Conservation (phyloP, 2,888 invertebrate genomes). For the Drosophila histrio region DNA sequence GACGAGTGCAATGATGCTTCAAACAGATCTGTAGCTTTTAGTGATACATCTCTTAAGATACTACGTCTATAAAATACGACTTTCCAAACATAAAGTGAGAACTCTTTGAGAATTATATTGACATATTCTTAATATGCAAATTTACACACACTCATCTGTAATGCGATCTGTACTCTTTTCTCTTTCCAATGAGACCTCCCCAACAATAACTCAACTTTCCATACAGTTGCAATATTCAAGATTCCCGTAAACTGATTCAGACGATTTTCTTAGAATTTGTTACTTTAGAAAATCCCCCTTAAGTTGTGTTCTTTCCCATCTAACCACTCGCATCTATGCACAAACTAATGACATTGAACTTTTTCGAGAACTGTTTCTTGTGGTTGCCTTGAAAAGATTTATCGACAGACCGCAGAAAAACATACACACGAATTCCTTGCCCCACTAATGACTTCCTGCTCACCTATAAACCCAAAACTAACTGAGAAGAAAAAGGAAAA, state of each 20-base stretch:
- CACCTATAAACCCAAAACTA: constrained; percentile 73
- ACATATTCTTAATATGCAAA: background rate
- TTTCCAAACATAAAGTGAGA: too few species aligned
- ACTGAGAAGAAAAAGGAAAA: background rate
- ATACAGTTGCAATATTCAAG: background rate
- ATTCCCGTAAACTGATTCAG: background rate
- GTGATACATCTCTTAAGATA: too few species aligned
- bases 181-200: too few species aligned
- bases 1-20: too few species aligned
- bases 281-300: background rate
- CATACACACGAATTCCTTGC: constrained; percentile 30
- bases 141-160: background rate
- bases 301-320: constrained; percentile 25
- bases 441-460: constrained; percentile 73
- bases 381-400: constrained; percentile 41
- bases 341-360: constrained; percentile 28
- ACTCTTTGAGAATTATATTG: background rate
- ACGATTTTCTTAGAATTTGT: background rate
- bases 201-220: background rate
- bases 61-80: too few species aligned
- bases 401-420: constrained; percentile 26
- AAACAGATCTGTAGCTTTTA: too few species aligned
- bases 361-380: constrained; percentile 34
- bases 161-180: too few species aligned
- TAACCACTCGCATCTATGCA: background rate